Conservation (phyloP, 2,888 invertebrate species). For the Cyclophora albipunctata region DNA sequence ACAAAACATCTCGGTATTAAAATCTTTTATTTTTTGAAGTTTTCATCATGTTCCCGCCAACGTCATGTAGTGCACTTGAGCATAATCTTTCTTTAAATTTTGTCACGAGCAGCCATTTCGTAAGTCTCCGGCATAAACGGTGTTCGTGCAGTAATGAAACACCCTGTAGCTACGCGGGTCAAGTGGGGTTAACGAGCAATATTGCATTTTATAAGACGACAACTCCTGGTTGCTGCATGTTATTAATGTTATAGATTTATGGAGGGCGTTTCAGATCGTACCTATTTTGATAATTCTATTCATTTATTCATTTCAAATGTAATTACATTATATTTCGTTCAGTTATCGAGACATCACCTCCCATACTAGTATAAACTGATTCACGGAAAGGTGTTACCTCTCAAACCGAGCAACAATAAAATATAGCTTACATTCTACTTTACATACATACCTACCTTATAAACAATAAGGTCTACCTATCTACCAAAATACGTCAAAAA, state of each 20-base stretch:
- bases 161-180: conserved; percentile 49
- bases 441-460: too few species aligned
- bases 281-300: too few species aligned
- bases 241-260: conserved; percentile 2
- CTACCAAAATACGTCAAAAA: not conserved
- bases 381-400: too few species aligned
- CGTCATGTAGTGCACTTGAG: not conserved
- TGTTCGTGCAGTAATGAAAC: conserved; percentile 38
- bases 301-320: too few species aligned
- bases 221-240: conserved; percentile 9
- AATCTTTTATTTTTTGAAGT: not conserved
- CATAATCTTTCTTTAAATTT: conserved; percentile 1
- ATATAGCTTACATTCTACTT: too few species aligned
- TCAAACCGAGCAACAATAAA: too few species aligned
- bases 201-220: conserved; percentile 55
- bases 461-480: too few species aligned
- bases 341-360: too few species aligned
- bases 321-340: too few species aligned
- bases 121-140: conserved; percentile 2
- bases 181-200: conserved; percentile 67
- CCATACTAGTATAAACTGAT: too few species aligned
- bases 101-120: not conserved
- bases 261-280: too few species aligned
- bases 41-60: not conserved
- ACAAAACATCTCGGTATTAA: too few species aligned